Conservation (phyloP, 2,797 vertebrate species). For the Echeneis naucrates region DNA sequence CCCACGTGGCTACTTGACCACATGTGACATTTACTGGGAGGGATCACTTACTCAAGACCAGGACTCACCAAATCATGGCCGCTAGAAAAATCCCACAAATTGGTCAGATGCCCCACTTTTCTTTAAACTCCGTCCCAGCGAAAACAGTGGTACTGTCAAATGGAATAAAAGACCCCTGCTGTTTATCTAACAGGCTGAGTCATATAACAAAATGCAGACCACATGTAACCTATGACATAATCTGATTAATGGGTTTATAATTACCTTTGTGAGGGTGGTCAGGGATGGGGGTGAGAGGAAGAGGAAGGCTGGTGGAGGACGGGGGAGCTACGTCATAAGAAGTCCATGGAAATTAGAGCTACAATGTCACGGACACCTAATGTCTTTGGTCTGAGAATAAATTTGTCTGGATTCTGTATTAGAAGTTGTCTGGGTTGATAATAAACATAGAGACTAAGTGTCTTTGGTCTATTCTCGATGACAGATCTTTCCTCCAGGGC, state of each 20-base stretch:
- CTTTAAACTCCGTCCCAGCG: conserved; percentile 64
- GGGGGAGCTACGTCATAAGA: conserved; percentile 59
- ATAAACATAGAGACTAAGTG: conserved; percentile 54
- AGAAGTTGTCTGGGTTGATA: conserved; percentile 49
- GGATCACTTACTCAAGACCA: conserved; percentile 63
- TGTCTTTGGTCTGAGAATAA: conserved; percentile 48
- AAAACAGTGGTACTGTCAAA: conserved; percentile 77
- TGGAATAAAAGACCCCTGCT: conserved; percentile 78
- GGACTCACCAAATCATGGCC: conserved; percentile 65
- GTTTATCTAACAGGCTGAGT: conserved; percentile 84
- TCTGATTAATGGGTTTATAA: conserved; percentile 87
- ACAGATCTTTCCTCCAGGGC: conserved; percentile 45
- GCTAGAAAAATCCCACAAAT: conserved; percentile 78
- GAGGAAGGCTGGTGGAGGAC: conserved; percentile 44
- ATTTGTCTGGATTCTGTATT: conserved; percentile 56
- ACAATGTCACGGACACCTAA: conserved; percentile 52
- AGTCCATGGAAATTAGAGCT: conserved; percentile 66
- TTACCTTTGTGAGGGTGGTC: conserved; percentile 71
- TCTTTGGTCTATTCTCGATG: conserved; percentile 42
- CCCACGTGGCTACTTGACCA: conserved; percentile 71
- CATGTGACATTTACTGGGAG: conserved; percentile 68
- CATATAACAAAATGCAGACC: conserved; percentile 82
- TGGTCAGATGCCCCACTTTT: conserved; percentile 80
- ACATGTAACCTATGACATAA: conserved; percentile 88
- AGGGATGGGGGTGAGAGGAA: conserved; percentile 56